Conservation (phyloP, 1,140 invertebrate genomes). For the Latrodectus geometricus region DNA sequence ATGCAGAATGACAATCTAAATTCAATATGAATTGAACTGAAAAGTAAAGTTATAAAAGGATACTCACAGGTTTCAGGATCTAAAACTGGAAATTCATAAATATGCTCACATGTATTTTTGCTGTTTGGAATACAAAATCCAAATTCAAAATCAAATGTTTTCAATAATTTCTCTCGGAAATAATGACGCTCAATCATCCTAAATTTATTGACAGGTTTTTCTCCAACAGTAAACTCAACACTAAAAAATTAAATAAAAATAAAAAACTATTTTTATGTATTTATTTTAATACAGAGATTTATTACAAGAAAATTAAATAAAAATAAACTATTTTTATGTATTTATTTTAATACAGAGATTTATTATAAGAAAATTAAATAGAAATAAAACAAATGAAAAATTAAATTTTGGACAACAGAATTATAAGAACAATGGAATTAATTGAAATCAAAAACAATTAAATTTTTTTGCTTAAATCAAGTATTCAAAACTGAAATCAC, state of each 20-base stretch:
- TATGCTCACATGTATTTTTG: slow-evolving; percentile 97
- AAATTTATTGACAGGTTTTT: slow-evolving; percentile 92
- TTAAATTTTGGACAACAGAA: no score
- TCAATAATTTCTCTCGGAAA: slow-evolving; percentile 92
- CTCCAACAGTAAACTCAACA: slow-evolving; percentile 96
- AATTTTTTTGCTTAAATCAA: no score
- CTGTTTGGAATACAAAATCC: slow-evolving; percentile 99
- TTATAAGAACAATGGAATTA: no score
- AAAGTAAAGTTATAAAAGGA: neutral
- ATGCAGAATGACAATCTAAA: slow-evolving; percentile 13
- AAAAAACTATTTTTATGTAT: slow-evolving; percentile 18
- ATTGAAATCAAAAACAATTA: no score
- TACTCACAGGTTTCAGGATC: slow-evolving; percentile 85
- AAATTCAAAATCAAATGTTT: slow-evolving; percentile 99
- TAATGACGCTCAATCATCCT: slow-evolving; percentile 99
- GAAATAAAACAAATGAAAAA: no score
- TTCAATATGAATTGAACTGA: slow-evolving; percentile 2
- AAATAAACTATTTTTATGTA: neutral
- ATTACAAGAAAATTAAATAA: neutral
- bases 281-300: neutral
- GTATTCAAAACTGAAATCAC: no score
- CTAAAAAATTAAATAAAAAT: slow-evolving; percentile 72
- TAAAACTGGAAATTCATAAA: slow-evolving; percentile 96
- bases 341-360: no score
- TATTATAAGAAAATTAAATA: no score